Base-by-base conservation (phyloP, 2,888 invertebrate genomes). In the Malthinus seriepunctatus region DNA sequence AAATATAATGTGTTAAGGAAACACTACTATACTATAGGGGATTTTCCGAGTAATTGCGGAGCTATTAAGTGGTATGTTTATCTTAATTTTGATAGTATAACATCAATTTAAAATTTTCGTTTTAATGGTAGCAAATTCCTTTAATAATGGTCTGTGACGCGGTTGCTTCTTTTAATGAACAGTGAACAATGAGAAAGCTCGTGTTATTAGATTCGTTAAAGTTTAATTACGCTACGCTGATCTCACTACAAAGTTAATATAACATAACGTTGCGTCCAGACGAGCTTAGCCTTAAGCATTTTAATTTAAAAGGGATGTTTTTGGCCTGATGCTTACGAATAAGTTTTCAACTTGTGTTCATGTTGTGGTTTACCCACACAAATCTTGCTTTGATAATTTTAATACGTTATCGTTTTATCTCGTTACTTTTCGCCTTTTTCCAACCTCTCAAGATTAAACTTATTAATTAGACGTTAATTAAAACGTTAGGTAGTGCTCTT, bases 141-240 rank as follows among this genome's bases (percentile, higher is more conserved):
- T 38, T 37, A 52, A 60, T 60, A 60, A 60, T 51, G 32, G 39
- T 15, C 45, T 12, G 39, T 15, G 39, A 34, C 14, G 48, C 44
- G 46, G 35, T 33, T 15, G 35, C 31, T 46, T 55, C 37, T 47
- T 60, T 51, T 60, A 60, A 60, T 60, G 55, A 60, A 60, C 51
- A 60, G 32, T 38, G 49, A 34, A 32, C 56, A 53, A 46, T 47
- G 56, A 46, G 60, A 56, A 49, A 45, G 33, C 39, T 44, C 52
- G 34, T 56, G 56, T 60, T 60, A 60, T 60, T 63, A 63, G 60
- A 60, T 63, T 63, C 56, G 60, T 63, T 63, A 60, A 60, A 63
- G 50, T 62, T 60, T 63, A 63, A 63, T 60, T 63, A 63, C 60
- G 60, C 60, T 49, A 60, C 48, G 42, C 60, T 53, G 56, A 60